A percentile compares a stretch with the other conserved stretches of the same genome.
phyloP scores from a whole-genome alignment of 1,140 invertebrate species.

The Akabosia matsudoensis region DNA sequence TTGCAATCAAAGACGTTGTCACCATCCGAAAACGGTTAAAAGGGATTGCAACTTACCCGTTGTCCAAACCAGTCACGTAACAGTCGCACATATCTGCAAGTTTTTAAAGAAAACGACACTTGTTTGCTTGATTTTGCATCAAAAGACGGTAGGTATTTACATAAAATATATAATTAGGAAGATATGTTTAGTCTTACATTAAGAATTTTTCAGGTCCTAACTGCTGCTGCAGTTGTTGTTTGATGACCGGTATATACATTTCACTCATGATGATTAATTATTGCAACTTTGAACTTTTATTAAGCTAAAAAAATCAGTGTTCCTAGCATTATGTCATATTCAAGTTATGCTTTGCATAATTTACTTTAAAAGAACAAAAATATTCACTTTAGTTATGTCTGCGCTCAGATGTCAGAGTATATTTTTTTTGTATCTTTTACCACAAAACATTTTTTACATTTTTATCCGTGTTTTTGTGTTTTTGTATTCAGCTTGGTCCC shows the following conservation, averaged over 20 bases:
- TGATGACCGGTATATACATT: neutral
- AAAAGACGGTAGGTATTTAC: neutral
- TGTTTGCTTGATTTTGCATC: neutral
- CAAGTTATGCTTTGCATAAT: too few species aligned
- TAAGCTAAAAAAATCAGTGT: too few species aligned
- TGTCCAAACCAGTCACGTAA: constrained; percentile 22
- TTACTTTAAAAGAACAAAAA: too few species aligned
- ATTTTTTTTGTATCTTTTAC: too few species aligned
- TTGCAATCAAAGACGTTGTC: too few species aligned
- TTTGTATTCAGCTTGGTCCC: too few species aligned
- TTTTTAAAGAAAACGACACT: neutral
- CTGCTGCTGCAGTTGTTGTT: neutral
- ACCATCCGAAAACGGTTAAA: neutral
- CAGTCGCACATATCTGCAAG: neutral
- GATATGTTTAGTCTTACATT: neutral
- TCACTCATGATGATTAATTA: neutral
- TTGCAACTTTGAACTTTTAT: too few species aligned
- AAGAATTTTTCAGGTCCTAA: neutral
- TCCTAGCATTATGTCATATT: too few species aligned
- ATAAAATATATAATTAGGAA: neutral
- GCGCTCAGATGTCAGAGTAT: too few species aligned
- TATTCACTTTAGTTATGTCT: too few species aligned
- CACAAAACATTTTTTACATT: too few species aligned
- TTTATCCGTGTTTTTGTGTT: too few species aligned
- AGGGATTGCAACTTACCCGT: neutral